A percentile compares a stretch with the other conserved stretches of the same genome.
These are phyloP conservation scores for Subanguina moxae DNA, from an alignment of 1,140 invertebrate genomes.

Conservation along the genomic window DNA sequence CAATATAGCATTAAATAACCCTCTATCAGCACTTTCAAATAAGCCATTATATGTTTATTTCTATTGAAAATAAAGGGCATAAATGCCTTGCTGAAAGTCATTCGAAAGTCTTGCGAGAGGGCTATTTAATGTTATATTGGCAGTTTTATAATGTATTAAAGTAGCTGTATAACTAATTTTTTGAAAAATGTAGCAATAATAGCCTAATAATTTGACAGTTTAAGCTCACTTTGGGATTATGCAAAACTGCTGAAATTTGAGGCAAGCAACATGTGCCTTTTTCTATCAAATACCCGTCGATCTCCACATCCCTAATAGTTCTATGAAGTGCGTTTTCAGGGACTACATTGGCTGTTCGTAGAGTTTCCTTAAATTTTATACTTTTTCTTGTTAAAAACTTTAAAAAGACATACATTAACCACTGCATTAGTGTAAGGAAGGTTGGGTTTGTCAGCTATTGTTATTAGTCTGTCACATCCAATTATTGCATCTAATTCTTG, in stretches of 20 bases:
- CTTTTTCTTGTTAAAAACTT: constrained; percentile 6
- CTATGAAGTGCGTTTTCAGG: constrained; percentile 31
- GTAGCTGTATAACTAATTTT: background rate
- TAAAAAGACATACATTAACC: constrained; percentile 25
- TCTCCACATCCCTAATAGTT: constrained; percentile 18
- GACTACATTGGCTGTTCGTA: constrained; percentile 22
- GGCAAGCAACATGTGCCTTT: constrained; percentile 30
- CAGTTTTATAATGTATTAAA: background rate
- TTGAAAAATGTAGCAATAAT: background rate
- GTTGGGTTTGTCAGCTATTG: constrained; percentile 24
- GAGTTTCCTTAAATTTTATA: constrained; percentile 15
- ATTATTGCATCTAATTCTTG: constrained; percentile 38
- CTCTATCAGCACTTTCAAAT: too few relatives aligned
- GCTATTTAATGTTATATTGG: background rate
- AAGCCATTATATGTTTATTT: too few relatives aligned
- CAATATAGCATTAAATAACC: too few relatives aligned
- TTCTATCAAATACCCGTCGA: constrained; percentile 16
- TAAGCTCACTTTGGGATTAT: constrained; percentile 29
- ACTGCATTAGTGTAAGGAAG: constrained; percentile 38
- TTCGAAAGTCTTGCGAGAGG: too few relatives aligned
- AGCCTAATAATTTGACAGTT: background rate
- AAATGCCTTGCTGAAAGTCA: too few relatives aligned
- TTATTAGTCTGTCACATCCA: constrained; percentile 35
- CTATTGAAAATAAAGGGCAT: too few relatives aligned
- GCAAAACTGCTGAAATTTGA: constrained; percentile 31